Conservation (phyloP, 2,888 invertebrate species). For the Drosophila meridionalis region DNA sequence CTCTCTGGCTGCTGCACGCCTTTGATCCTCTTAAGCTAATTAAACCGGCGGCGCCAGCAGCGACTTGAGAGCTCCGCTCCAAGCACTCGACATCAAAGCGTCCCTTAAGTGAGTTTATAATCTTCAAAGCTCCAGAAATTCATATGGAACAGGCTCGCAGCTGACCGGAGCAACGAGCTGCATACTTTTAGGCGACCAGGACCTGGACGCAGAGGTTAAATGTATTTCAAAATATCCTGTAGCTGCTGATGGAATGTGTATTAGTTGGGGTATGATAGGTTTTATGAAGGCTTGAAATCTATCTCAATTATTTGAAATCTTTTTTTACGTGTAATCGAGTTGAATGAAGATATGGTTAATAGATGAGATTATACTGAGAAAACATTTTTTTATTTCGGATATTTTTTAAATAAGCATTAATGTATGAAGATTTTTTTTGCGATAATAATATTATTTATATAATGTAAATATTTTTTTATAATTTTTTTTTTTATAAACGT, state of each 20-base stretch:
- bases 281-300: background rate
- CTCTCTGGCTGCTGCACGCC: slow-evolving; percentile 25
- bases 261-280: background rate
- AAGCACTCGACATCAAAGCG: slow-evolving; percentile 79
- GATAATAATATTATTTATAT: too few species aligned
- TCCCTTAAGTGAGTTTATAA: slow-evolving; percentile 79
- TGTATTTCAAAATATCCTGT: background rate
- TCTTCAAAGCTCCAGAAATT: slow-evolving; percentile 85
- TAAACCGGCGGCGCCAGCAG: slow-evolving; percentile 33
- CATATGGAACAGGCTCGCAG: slow-evolving; percentile 82
- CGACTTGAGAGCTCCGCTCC: slow-evolving; percentile 58
- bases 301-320: too few species aligned
- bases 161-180: slow-evolving; percentile 17
- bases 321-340: background rate
- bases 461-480: too few species aligned
- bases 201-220: slow-evolving; percentile 36
- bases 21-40: slow-evolving; percentile 78
- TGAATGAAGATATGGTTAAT: background rate
- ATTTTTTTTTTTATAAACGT: too few species aligned
- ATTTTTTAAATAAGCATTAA: too few species aligned
- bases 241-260: too few species aligned
- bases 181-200: slow-evolving; percentile 35
- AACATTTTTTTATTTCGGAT: too few species aligned
- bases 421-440: too few species aligned
- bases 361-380: background rate